Conservation (phyloP, 2,888 invertebrate genomes). For the Hirtodrosophila cameraria region DNA sequence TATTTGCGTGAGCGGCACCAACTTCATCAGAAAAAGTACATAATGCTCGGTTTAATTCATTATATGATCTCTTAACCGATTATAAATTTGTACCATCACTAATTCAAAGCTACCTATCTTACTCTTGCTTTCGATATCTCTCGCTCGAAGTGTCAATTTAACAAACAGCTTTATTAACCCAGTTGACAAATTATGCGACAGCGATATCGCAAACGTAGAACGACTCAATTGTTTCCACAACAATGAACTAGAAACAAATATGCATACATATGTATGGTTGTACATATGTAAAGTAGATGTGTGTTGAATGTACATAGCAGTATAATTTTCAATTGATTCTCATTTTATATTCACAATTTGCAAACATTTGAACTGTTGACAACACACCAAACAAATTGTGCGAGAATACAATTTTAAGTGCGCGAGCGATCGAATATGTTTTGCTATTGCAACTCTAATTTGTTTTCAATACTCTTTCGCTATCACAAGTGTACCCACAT, state of each 20-base stretch:
- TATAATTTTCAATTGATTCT: too few relatives aligned
- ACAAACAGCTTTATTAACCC: constrained; percentile 18
- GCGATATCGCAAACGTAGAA: constrained; percentile 6
- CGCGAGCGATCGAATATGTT: constrained; percentile 22
- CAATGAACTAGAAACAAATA: too few relatives aligned
- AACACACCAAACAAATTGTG: neutral
- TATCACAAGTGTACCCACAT: neutral
- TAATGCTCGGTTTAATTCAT: too few relatives aligned
- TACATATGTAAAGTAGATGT: neutral
- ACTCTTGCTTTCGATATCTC: neutral
- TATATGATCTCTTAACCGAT: too few relatives aligned
- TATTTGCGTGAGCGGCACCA: too few relatives aligned
- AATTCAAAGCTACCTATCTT: neutral
- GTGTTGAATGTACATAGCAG: too few relatives aligned
- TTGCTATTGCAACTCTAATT: constrained; percentile 1
- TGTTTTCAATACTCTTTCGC: neutral
- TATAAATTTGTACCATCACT: too few relatives aligned
- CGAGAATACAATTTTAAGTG: neutral
- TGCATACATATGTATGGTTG: neutral
- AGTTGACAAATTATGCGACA: constrained; percentile 35
- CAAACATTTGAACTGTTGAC: neutral
- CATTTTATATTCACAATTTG: neutral
- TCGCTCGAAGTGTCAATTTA: constrained; percentile 3
- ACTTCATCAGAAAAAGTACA: too few relatives aligned
- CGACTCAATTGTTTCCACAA: neutral